These are phyloP conservation scores for Anolis carolinensis DNA, from an alignment of 2,113 vertebrate species.

Conservation along the genomic window DNA sequence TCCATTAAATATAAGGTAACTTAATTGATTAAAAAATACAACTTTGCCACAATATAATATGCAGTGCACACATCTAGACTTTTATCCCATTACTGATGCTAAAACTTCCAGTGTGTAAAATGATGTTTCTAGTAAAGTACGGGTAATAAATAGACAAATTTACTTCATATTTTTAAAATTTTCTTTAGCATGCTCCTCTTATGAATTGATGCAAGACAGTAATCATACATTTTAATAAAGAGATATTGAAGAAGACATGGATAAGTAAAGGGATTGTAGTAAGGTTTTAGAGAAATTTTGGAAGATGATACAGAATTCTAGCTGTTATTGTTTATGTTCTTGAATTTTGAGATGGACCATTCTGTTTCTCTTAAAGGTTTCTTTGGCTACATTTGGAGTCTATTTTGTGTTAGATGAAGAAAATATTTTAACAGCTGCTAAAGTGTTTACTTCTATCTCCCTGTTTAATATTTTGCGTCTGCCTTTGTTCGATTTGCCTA, in stretches of 20 bases:
- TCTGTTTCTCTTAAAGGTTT: conserved; percentile 59
- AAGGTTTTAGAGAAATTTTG: background rate
- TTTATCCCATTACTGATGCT: background rate
- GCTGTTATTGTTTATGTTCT: background rate
- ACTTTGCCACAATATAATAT: background rate
- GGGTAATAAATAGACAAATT: background rate
- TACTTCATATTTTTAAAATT: background rate
- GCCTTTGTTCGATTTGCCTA: conserved; percentile 66
- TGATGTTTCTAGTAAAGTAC: background rate
- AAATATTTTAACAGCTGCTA: conserved; percentile 69
- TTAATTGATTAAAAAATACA: background rate
- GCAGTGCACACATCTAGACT: background rate
- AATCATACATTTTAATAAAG: background rate
- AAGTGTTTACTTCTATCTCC: conserved; percentile 72
- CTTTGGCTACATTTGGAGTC: conserved; percentile 66
- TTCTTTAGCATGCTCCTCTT: background rate
- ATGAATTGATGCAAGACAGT: background rate
- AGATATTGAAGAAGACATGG: background rate
- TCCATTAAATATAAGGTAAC: background rate
- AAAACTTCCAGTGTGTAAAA: background rate
- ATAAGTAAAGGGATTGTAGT: background rate
- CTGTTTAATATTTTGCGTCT: conserved; percentile 74
- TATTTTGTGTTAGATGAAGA: conserved; percentile 70
- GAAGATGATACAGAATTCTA: too few relatives aligned
- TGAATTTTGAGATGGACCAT: background rate